Percentiles rank a stretch among this genome's conserved stretches.
phyloP scores from a whole-genome alignment of 2,113 vertebrate species.

The Dipodomys ordii region DNA sequence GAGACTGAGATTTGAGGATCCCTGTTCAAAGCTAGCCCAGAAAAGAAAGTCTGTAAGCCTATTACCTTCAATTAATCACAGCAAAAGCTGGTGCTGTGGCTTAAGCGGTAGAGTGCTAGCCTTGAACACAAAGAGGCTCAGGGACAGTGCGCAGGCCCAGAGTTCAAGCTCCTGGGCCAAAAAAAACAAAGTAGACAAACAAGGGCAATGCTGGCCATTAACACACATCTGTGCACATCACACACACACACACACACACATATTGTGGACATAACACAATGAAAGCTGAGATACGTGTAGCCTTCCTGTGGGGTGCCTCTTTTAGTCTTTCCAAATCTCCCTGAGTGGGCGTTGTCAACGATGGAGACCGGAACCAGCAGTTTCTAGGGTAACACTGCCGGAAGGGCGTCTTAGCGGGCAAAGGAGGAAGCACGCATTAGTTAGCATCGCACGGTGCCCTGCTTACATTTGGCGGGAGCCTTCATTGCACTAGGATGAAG shows the following conservation, averaged over 20 bases:
- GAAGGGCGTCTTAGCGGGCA: not conserved
- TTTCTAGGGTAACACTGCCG: conserved; percentile 30
- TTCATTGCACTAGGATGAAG: conserved; percentile 58
- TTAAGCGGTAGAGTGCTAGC: too few relatives aligned
- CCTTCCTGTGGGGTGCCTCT: not conserved
- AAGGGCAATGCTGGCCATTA: not conserved
- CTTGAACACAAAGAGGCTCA: too few relatives aligned
- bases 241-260: not conserved
- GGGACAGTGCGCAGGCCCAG: too few relatives aligned
- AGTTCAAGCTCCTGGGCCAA: too few relatives aligned
- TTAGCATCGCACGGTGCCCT: conserved; percentile 33
- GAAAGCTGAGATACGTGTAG: not conserved
- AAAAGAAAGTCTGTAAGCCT: too few relatives aligned
- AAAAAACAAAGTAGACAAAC: too few relatives aligned
- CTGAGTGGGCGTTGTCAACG: not conserved
- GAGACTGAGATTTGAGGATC: too few relatives aligned
- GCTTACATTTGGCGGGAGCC: conserved; percentile 47
- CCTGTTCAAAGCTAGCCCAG: too few relatives aligned
- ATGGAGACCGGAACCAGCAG: conserved; percentile 15
- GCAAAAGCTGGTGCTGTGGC: too few relatives aligned
- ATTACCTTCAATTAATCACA: too few relatives aligned
- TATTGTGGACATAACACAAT: not conserved
- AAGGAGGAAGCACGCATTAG: not conserved
- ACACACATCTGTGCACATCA: not conserved
- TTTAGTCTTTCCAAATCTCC: conserved; percentile 29